Percentiles rank a stretch among this genome's conserved stretches.
phyloP scores from a whole-genome alignment of 2,888 invertebrate genomes.

The Drosophila hamatofila region DNA sequence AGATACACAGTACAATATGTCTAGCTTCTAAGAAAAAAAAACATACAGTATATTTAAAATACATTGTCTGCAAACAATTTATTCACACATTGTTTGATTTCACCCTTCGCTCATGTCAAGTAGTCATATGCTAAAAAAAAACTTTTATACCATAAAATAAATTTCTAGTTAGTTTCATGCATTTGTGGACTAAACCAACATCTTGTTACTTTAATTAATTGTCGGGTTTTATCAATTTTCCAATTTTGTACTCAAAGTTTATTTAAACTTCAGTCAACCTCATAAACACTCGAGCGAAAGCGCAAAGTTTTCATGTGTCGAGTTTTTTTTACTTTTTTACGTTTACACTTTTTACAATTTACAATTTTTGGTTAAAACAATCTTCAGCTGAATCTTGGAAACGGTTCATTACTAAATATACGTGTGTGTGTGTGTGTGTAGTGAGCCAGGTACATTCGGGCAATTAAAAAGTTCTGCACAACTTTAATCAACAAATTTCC shows the following conservation, averaged over 20 bases:
- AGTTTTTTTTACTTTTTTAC: neutral
- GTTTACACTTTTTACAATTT: slow-evolving; percentile 8
- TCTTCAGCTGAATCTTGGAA: slow-evolving; percentile 34
- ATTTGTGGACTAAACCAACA: neutral
- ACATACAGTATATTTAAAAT: neutral
- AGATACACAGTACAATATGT: too few species aligned
- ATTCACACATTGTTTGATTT: neutral
- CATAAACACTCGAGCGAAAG: slow-evolving; percentile 2
- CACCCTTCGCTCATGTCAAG: neutral
- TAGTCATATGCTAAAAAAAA: neutral
- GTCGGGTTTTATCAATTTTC: slow-evolving; percentile 2
- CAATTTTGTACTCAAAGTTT: neutral
- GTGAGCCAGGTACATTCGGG: slow-evolving; percentile 40
- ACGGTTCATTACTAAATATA: slow-evolving; percentile 16
- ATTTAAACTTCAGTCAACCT: slow-evolving; percentile 5
- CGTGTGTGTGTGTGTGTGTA: neutral
- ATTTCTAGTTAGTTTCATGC: neutral
- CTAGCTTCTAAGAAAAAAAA: neutral
- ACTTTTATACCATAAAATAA: neutral
- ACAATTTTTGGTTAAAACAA: slow-evolving; percentile 15
- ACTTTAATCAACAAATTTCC: slow-evolving; percentile 78
- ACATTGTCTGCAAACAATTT: neutral
- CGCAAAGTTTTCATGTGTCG: slow-evolving; percentile 7
- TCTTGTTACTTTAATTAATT: slow-evolving; percentile 5
- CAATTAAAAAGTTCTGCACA: slow-evolving; percentile 75